Percentiles rank a stretch among this genome's conserved stretches.
Evolutionary conservation across 2,113 vertebrate species (phyloP).

Genomic region (Scopus umbretta): DNA sequence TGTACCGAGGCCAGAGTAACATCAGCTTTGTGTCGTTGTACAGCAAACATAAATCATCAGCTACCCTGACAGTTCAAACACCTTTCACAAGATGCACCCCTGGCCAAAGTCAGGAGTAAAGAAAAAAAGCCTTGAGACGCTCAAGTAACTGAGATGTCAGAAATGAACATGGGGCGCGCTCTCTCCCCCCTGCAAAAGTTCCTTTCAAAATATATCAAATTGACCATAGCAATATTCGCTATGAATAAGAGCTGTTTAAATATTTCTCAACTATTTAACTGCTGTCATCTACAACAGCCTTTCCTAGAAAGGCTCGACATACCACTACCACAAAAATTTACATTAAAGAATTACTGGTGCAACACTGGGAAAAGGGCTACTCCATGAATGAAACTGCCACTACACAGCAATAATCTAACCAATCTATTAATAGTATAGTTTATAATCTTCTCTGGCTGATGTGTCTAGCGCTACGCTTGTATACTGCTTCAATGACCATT

Average conservation of each 20-base stretch:
- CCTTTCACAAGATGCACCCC: neutral
- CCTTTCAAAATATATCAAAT: neutral
- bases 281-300: neutral
- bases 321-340: no score
- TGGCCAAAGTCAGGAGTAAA: neutral
- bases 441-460: neutral
- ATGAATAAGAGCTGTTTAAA: neutral
- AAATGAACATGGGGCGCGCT: neutral
- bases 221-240: accelerated
- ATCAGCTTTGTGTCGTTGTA: neutral
- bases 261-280: neutral
- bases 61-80: neutral
- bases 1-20: neutral
- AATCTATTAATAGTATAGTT: neutral
- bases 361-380: neutral
- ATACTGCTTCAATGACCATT: neutral
- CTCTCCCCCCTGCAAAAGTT: neutral
- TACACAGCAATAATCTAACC: neutral
- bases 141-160: neutral
- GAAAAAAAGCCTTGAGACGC: neutral
- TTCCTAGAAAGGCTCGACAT: neutral
- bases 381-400: neutral
- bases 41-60: neutral
- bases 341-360: neutral
- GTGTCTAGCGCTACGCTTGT: neutral